Percentiles rank a stretch among this genome's conserved stretches.
phyloP scores from a whole-genome alignment of 2,888 invertebrate genomes.

The Chymomyza amoena region DNA sequence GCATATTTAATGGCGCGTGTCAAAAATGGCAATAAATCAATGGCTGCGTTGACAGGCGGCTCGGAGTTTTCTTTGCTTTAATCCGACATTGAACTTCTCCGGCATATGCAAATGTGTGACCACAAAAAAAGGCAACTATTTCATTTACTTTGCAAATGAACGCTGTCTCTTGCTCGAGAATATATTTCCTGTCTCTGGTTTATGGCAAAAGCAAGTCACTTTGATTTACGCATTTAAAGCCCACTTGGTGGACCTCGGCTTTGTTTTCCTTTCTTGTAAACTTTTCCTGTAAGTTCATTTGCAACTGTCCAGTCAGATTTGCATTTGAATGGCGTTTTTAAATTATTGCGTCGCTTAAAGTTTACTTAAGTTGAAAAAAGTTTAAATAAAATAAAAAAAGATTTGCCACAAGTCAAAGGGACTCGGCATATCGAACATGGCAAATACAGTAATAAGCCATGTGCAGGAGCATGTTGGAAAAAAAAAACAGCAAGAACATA shows the following conservation, averaged over 20 bases:
- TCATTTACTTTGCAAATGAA: conserved; percentile 18
- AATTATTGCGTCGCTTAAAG: conserved; percentile 53
- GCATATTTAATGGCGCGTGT: conserved; percentile 62
- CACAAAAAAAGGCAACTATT: neutral
- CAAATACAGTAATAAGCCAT: neutral
- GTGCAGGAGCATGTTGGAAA: neutral
- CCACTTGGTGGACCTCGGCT: neutral
- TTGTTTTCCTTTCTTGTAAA: conserved; percentile 9
- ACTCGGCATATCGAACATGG: conserved; percentile 15
- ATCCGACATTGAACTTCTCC: conserved; percentile 21
- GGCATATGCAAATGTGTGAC: conserved; percentile 7
- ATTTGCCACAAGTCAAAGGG: conserved; percentile 14
- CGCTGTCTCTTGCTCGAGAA: neutral
- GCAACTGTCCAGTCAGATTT: conserved; percentile 33
- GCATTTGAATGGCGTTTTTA: conserved; percentile 57
- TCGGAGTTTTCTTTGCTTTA: conserved; percentile 27
- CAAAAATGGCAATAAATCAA: conserved; percentile 59
- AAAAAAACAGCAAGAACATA: conserved; percentile 10
- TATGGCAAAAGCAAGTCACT: conserved; percentile 48
- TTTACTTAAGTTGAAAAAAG: conserved; percentile 7
- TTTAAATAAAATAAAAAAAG: neutral
- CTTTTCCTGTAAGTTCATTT: conserved; percentile 46
- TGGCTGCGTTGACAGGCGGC: conserved; percentile 59
- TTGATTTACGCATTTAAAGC: conserved; percentile 62
- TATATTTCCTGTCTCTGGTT: neutral